Evolutionary conservation across 2,113 vertebrate species (phyloP).

Genomic region (Scartelaos histophorus): DNA sequence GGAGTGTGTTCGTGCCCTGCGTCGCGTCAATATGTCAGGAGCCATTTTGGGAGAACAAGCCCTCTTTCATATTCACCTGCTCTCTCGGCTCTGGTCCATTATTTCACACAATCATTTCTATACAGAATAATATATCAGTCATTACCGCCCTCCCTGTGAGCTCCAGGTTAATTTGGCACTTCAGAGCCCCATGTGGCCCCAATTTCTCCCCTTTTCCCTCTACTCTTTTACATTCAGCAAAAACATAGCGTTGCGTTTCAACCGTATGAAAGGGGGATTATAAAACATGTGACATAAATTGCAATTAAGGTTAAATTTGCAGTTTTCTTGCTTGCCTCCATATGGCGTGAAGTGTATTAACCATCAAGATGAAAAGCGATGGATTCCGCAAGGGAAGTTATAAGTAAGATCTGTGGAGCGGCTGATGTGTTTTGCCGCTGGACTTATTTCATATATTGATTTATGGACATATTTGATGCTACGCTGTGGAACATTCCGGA

Average conservation of each 20-base stretch:
- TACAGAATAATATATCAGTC: slow-evolving; percentile 31
- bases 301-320: too few species aligned
- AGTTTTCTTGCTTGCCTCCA: too few species aligned
- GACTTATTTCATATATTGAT: too few species aligned
- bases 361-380: too few species aligned
- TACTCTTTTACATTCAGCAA: not conserved
- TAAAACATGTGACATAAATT: not conserved
- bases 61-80: slow-evolving; percentile 21
- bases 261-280: not conserved
- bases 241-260: not conserved
- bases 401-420: not conserved
- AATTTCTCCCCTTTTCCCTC: not conserved
- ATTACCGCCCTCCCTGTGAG: slow-evolving; percentile 15
- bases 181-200: slow-evolving; percentile 1
- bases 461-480: not conserved
- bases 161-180: slow-evolving; percentile 31
- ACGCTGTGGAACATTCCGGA: not conserved
- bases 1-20: not conserved
- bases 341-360: too few species aligned
- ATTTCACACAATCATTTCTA: slow-evolving; percentile 15
- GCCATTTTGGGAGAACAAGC: slow-evolving; percentile 19
- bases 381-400: not conserved
- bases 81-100: slow-evolving; percentile 8
- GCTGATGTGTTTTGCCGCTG: not conserved
- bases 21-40: slow-evolving; percentile 13